Conservation (phyloP, 1,140 invertebrate genomes). For the Drosophila ficusphila region DNA sequence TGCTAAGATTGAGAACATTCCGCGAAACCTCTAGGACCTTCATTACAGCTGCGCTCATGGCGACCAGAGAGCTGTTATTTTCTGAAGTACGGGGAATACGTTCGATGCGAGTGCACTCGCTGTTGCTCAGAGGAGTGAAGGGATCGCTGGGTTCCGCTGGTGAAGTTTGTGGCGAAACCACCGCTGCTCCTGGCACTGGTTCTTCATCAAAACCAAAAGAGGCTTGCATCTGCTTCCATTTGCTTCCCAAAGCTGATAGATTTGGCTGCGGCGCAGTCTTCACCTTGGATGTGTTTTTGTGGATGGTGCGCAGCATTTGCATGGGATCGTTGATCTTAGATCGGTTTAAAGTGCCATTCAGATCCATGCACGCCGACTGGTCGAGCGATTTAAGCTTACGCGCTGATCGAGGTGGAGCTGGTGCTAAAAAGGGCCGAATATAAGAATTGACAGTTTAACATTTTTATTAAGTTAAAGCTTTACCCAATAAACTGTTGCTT, state of each 20-base stretch:
- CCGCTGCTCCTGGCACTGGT: not conserved
- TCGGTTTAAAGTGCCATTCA: slow-evolving; percentile 61
- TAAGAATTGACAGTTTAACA: too few relatives aligned
- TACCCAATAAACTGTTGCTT: slow-evolving; percentile 54
- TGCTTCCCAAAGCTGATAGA: slow-evolving; percentile 55
- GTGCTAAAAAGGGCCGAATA: slow-evolving; percentile 16
- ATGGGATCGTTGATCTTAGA: slow-evolving; percentile 75
- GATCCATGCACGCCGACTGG: slow-evolving; percentile 24
- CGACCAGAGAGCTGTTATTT: slow-evolving; percentile 40
- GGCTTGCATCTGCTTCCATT: slow-evolving; percentile 74
- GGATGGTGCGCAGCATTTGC: slow-evolving; percentile 70
- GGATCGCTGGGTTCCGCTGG: slow-evolving; percentile 1
- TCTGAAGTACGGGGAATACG: slow-evolving; percentile 23
- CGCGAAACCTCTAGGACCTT: slow-evolving; percentile 70
- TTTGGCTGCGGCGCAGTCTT: slow-evolving; percentile 24
- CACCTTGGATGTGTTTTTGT: slow-evolving; percentile 48
- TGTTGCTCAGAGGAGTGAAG: slow-evolving; percentile 50
- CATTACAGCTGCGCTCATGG: slow-evolving; percentile 58
- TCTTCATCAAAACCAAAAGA: slow-evolving; percentile 58
- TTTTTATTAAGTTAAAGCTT: too few relatives aligned
- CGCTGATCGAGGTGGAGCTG: slow-evolving; percentile 47
- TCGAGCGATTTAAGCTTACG: slow-evolving; percentile 47
- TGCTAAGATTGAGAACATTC: slow-evolving; percentile 74
- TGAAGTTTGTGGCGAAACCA: slow-evolving; percentile 27
- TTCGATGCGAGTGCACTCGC: slow-evolving; percentile 68